phyloP scores from a whole-genome alignment of 2,113 vertebrate species.

The Urocynchramus pylzowi region DNA sequence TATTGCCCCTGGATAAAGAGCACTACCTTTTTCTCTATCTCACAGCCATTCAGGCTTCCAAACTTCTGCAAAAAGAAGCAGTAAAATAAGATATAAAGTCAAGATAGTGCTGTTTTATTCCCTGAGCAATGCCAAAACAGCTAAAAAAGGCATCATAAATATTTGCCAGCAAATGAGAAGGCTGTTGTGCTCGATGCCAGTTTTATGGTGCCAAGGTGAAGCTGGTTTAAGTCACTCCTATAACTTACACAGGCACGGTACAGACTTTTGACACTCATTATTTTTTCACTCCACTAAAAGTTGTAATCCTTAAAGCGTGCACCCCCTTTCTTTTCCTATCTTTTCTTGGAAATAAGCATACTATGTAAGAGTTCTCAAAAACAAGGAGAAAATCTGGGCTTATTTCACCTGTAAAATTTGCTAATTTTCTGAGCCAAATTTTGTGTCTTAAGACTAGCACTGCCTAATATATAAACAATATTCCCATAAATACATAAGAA shows the following conservation, averaged over 20 bases:
- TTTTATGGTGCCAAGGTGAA: neutral
- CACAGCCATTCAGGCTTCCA: neutral
- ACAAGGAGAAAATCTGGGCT: neutral
- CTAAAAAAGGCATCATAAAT: neutral
- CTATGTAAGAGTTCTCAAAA: neutral
- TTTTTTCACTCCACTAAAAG: neutral
- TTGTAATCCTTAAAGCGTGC: neutral
- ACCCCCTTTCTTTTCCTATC: neutral
- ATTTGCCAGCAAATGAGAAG: neutral
- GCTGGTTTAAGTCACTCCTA: neutral
- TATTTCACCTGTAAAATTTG: neutral
- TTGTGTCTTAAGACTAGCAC: neutral
- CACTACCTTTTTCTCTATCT: neutral
- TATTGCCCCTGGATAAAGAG: neutral
- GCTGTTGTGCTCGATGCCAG: neutral
- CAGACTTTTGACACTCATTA: neutral
- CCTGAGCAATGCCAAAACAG: too few species aligned
- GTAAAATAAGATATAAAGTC: neutral
- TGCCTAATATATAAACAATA: neutral
- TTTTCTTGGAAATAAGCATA: neutral
- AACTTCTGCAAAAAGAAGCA: neutral
- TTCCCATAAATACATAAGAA: neutral
- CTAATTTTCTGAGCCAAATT: neutral
- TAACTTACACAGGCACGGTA: neutral
- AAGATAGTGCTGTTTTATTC: neutral